Base-by-base conservation (phyloP, 2,888 invertebrate species). In the Pyralis farinalis region DNA sequence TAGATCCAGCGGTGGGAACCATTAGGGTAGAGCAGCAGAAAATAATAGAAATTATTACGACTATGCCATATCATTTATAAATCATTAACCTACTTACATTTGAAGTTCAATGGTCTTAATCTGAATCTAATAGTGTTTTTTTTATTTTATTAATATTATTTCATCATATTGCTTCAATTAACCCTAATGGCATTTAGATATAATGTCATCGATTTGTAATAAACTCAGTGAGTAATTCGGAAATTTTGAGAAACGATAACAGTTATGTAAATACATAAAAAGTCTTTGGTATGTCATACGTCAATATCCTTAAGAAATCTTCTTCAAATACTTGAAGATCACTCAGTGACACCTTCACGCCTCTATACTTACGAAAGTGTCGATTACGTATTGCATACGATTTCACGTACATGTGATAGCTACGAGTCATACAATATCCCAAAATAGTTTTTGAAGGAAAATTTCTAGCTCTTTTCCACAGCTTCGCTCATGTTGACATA, bases 1-100 rank as follows among this genome's bases (percentile, higher is more conserved):
- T n/a, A n/a, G n/a, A n/a, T n/a, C n/a, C n/a, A n/a, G n/a, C n/a
- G n/a, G n/a, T n/a, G n/a, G n/a, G n/a, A n/a, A n/a, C n/a, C n/a
- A n/a, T n/a, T n/a, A n/a, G n/a, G n/a, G n/a, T n/a, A n/a, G n/a
- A n/a, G n/a, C n/a, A n/a, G n/a, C n/a, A n/a, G n/a, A n/a, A 29
- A 25, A 7, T 7, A 25, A 25, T 25, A 25, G 3, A 11, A 31
- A 31, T 46, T 49, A 45, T 69, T 61, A 49, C n/a, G n/a, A n/a
- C 7, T 25, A 25, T 25, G 3, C 1, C 25, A 25, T 5, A 3
- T 25, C 25, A 43, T 55, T 49, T 54, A 36, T 20, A 7, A 8
- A 44, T 58, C 60, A 66, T 78, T 78, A 79, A 58, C 76, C 73
- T 56, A 70, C 44, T 53, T 56, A 70, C 44, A 53, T 65, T 30